Conservation (phyloP, 2,113 vertebrate genomes). For the Silurus glanis region DNA sequence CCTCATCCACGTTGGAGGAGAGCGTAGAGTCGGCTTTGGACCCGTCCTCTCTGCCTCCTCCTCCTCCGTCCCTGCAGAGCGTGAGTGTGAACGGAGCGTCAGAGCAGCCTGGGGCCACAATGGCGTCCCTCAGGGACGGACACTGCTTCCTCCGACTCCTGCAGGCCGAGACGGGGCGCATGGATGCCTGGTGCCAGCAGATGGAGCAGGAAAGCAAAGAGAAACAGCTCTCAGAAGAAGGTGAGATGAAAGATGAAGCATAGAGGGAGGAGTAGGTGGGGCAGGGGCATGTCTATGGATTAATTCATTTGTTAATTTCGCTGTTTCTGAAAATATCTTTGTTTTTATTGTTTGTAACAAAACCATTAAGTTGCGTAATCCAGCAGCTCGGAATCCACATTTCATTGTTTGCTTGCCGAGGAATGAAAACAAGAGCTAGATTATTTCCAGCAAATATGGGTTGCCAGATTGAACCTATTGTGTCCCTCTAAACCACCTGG, state of each 20-base stretch:
- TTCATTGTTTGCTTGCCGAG: not conserved
- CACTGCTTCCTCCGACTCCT: slow-evolving; percentile 98
- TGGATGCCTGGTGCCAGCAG: slow-evolving; percentile 98
- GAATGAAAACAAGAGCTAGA: not conserved
- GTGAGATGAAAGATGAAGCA: slow-evolving; percentile 59
- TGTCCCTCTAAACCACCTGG: not conserved
- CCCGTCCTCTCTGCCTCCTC: slow-evolving; percentile 91
- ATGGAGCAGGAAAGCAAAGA: slow-evolving; percentile 99
- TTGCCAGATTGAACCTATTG: not conserved
- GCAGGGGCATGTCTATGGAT: not conserved
- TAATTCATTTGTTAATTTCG: not conserved
- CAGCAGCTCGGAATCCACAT: not conserved
- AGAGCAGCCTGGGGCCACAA: slow-evolving; percentile 65
- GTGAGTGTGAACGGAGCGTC: slow-evolving; percentile 68
- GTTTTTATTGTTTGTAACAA: not conserved
- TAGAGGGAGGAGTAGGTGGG: not conserved
- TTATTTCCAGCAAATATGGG: not conserved
- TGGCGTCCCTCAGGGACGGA: slow-evolving; percentile 88
- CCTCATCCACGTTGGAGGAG: slow-evolving; percentile 92
- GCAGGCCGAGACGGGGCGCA: slow-evolving; percentile 91
- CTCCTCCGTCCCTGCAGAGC: slow-evolving; percentile 93
- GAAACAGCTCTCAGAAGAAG: slow-evolving; percentile 94
- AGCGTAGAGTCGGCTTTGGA: slow-evolving; percentile 90
- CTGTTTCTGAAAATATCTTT: not conserved
- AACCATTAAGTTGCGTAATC: not conserved